These are phyloP conservation scores for Aphelenchoides besseyi DNA, from an alignment of 1,140 invertebrate species.

Conservation along the genomic window DNA sequence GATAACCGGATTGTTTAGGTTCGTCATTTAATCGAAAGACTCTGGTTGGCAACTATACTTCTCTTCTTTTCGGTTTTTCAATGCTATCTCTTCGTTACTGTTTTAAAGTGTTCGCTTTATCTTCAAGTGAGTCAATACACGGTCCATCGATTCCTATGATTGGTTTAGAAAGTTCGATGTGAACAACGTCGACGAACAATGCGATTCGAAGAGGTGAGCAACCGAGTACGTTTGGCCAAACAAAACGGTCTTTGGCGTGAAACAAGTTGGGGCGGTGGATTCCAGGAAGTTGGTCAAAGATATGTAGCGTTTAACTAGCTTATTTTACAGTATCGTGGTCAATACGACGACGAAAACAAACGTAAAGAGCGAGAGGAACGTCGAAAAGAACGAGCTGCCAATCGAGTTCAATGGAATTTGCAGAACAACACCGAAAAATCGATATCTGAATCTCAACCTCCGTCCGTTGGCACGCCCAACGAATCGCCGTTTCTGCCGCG, in stretches of 20 bases:
- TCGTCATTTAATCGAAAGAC: slow-evolving; percentile 53
- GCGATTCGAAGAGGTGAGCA: slow-evolving; percentile 39
- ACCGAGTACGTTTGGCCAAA: slow-evolving; percentile 52
- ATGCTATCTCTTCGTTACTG: slow-evolving; percentile 56
- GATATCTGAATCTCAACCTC: slow-evolving; percentile 11
- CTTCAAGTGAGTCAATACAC: slow-evolving; percentile 35
- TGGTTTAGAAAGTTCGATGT: slow-evolving; percentile 28
- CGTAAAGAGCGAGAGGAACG: slow-evolving; percentile 14
- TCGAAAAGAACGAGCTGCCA: slow-evolving; percentile 39
- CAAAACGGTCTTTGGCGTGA: slow-evolving; percentile 56
- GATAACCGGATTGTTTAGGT: slow-evolving; percentile 37
- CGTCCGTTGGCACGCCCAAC: background rate
- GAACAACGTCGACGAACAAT: slow-evolving; percentile 29
- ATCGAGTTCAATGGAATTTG: slow-evolving; percentile 57
- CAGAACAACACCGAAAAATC: slow-evolving; percentile 60
- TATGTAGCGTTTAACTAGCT: background rate
- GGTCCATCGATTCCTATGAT: too few species aligned
- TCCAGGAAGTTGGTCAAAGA: slow-evolving; percentile 44
- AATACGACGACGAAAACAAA: slow-evolving; percentile 50
- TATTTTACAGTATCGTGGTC: slow-evolving; percentile 56
- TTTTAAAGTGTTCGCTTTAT: slow-evolving; percentile 55
- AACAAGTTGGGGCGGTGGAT: slow-evolving; percentile 57
- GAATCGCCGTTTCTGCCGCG: background rate
- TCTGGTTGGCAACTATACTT: slow-evolving; percentile 55
- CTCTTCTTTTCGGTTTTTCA: slow-evolving; percentile 55